Evolutionary conservation across 2,888 invertebrate genomes (phyloP).

Genomic region (Drosophila robusta): DNA sequence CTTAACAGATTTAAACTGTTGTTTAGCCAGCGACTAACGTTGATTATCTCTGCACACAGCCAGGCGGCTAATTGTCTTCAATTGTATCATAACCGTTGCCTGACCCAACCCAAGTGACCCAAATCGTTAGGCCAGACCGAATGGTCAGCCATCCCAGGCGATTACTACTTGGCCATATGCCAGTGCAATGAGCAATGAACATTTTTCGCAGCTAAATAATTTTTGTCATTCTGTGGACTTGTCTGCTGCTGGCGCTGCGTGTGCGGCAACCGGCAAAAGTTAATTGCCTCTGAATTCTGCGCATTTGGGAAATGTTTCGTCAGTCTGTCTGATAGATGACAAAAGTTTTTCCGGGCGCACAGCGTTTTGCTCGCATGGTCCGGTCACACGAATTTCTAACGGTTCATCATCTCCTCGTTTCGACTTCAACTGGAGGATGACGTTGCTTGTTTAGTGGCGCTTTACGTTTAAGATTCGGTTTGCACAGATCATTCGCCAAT

Average conservation of each 20-base stretch:
- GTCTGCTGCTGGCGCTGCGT: constrained; percentile 36
- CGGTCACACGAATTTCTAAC: constrained; percentile 62
- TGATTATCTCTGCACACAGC: constrained; percentile 42
- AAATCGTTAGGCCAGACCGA: constrained; percentile 59
- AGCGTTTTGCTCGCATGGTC: constrained; percentile 32
- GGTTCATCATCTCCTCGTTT: constrained; percentile 41
- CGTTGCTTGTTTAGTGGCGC: constrained; percentile 39
- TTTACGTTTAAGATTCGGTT: constrained; percentile 27
- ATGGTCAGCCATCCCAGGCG: constrained; percentile 54
- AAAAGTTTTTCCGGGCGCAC: constrained; percentile 57
- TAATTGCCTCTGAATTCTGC: constrained; percentile 74
- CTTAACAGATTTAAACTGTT: constrained; percentile 35
- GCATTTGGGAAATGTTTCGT: constrained; percentile 66
- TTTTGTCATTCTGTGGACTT: constrained; percentile 50
- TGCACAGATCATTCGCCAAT: constrained; percentile 38
- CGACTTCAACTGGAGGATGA: constrained; percentile 49
- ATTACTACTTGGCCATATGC: constrained; percentile 22
- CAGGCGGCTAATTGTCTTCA: constrained; percentile 71
- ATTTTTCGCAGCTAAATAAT: constrained; percentile 50
- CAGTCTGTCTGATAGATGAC: constrained; percentile 51
- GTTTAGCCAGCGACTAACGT: constrained; percentile 35
- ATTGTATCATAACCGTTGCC: constrained; percentile 78
- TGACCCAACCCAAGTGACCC: constrained; percentile 71
- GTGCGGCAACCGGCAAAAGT: constrained; percentile 62
- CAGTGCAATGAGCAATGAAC: constrained; percentile 59